These are phyloP conservation scores for Hippasteria phrygiana DNA, from an alignment of 53 echinoderm and acorn worm genomes.

Conservation along the genomic window DNA sequence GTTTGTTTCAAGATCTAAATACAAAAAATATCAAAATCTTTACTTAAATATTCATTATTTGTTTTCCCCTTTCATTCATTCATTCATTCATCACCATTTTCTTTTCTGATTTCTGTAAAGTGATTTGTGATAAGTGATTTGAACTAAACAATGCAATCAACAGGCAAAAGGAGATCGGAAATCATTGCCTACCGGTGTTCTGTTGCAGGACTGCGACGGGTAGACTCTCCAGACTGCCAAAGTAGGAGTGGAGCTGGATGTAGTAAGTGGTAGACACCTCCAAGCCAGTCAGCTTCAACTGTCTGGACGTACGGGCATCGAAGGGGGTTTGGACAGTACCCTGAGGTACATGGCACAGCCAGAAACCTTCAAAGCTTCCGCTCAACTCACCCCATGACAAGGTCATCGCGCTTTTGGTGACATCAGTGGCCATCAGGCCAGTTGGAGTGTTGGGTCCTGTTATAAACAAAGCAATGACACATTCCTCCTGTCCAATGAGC, in stretches of 20 bases:
- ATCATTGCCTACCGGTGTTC: slow-evolving; percentile 2
- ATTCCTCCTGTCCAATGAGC: background rate
- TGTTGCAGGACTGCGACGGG: background rate
- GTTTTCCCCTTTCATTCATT: too few relatives aligned
- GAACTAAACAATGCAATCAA: background rate
- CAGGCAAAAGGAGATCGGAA: background rate
- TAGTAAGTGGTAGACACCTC: slow-evolving; percentile 44
- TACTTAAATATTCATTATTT: too few relatives aligned
- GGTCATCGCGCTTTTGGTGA: slow-evolving; percentile 54
- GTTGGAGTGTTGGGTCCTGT: slow-evolving; percentile 55
- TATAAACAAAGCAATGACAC: background rate
- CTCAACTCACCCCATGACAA: slow-evolving; percentile 58
- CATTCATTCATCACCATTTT: too few relatives aligned
- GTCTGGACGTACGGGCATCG: background rate
- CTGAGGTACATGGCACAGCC: slow-evolving; percentile 54
- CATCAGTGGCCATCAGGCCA: background rate
- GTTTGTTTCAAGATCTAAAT: too few relatives aligned
- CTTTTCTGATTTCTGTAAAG: too few relatives aligned
- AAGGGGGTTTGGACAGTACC: slow-evolving; percentile 35
- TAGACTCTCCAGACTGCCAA: slow-evolving; percentile 42
- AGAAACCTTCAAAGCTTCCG: slow-evolving; percentile 58
- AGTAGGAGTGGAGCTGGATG: slow-evolving; percentile 46
- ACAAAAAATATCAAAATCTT: too few relatives aligned
- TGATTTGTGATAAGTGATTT: too few relatives aligned
- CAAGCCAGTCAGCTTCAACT: slow-evolving; percentile 52